Base-by-base conservation (phyloP, 2,888 invertebrate genomes). In the Diachrysia chrysitis region DNA sequence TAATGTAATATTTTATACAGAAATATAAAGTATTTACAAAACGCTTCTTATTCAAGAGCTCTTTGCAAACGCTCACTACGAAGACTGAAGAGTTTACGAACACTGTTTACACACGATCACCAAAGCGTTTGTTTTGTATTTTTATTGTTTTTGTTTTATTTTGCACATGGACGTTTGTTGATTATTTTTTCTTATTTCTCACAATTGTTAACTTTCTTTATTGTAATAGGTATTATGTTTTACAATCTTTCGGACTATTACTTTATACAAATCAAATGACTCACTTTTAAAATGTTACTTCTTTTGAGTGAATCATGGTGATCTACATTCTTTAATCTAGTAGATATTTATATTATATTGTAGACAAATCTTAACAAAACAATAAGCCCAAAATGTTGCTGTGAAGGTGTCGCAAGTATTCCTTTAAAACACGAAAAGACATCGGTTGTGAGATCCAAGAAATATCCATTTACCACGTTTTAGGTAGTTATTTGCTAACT, bases 381-480 rank as follows among this genome's bases (percentile, higher is more conserved):
- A 9, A 10, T 10, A 2, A 10, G 7, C 32, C 10, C 10, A 10
- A 10, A 32, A 32, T 10, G 2, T 29, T 32, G 10, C 10, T 10
- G 10, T 10, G 10, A 32, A 10, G 6, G 29, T 29, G 32, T 10
- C 32, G 10, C 32, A 32, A 32, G 32, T 32, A 10, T 10, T n/a
- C n/a, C n/a, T n/a, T n/a, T n/a, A n/a, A n/a, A 4, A 2, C 16
- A 71, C 63, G 69, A 66, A 66, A 21, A 69, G 57, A 63, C 66
- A 55, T 58, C 19, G 66, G 66, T 73, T 73, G 78, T 69, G 76
- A 83, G 83, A 82, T 78, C 84, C 58, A 63, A 67, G 85, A 83
- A 84, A 75, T 62, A 73, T 63, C 67, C 66, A 74, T 76, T 74
- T 77, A 74, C 70, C 12, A 19, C 12, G 1, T 12, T 1, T 12